A percentile compares a stretch with the other conserved stretches of the same genome.
Evolutionary conservation across 35 echinoderm and acorn worm species (phyloP).

Genomic region (Apostichopus japonicus): DNA sequence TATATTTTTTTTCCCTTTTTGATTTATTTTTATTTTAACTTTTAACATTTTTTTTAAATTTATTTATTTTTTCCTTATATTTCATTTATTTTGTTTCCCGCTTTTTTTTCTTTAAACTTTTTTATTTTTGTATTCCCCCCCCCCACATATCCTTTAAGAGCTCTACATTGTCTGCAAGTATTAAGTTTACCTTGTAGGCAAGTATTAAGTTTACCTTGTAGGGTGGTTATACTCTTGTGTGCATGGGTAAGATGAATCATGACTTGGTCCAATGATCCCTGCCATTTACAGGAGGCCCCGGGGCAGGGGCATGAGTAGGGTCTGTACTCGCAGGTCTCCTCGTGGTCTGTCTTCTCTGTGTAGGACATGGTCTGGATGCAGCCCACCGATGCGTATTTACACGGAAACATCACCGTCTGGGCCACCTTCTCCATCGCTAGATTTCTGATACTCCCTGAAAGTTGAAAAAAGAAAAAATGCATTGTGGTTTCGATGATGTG

Average conservation of each 20-base stretch:
- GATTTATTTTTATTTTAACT: not conserved
- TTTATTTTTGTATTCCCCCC: no score
- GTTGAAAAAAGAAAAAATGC: not conserved
- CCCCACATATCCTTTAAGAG: no score
- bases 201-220: conserved; percentile 76
- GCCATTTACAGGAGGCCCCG: conserved; percentile 94
- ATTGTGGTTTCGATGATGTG: no score
- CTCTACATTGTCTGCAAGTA: no score
- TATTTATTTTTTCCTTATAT: no score
- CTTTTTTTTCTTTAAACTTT: no score
- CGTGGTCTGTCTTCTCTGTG: conserved; percentile 96
- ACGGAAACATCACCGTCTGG: conserved; percentile 99
- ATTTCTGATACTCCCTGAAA: conserved; percentile 93
- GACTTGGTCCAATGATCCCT: conserved; percentile 93
- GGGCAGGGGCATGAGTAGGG: conserved; percentile 98
- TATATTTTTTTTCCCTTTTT: not conserved
- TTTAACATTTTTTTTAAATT: no score
- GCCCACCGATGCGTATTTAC: conserved; percentile 91
- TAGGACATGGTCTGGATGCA: conserved; percentile 88
- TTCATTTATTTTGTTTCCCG: no score
- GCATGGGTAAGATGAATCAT: conserved; percentile 96
- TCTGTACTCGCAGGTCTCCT: conserved; percentile 90
- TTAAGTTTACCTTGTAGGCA: not conserved
- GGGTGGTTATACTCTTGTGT: conserved; percentile 98
- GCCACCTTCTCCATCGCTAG: conserved; percentile 99